Percentiles rank a stretch among this genome's conserved stretches.
Conservation (phyloP, 2,797 vertebrate species). For the Sebastiscus albofasciatus region DNA sequence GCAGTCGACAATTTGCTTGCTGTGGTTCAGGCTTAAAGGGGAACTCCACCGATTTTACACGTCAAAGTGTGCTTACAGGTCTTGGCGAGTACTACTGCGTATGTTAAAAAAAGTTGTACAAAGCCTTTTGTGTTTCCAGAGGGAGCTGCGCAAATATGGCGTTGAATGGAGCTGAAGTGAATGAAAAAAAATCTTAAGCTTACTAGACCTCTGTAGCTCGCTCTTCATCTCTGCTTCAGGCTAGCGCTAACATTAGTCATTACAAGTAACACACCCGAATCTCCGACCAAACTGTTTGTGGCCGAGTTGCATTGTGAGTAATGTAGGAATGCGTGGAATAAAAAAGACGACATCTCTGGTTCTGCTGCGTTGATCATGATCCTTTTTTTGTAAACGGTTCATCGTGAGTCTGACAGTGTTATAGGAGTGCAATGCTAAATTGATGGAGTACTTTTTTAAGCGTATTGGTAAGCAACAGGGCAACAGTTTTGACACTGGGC, state of each 20-base stretch:
- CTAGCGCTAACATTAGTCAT: neutral
- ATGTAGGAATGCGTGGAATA: neutral
- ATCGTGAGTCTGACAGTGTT: neutral
- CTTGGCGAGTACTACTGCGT: neutral
- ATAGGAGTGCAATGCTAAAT: neutral
- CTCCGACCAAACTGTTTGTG: rapidly evolving
- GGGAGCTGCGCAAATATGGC: neutral
- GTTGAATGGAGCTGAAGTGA: neutral
- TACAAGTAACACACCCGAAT: neutral
- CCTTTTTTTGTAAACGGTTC: neutral
- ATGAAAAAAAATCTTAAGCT: neutral
- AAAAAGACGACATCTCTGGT: neutral
- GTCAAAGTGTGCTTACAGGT: neutral
- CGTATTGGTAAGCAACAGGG: neutral
- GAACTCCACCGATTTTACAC: neutral
- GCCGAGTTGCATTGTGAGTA: neutral
- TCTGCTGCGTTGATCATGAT: neutral
- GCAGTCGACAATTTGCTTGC: too few species aligned
- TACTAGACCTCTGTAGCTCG: neutral
- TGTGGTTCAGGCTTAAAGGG: neutral
- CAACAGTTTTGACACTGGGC: neutral
- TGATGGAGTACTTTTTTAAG: neutral
- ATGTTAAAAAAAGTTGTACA: neutral
- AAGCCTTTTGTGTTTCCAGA: neutral
- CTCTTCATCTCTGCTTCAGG: neutral